Evolutionary conservation across 1,140 invertebrate genomes (phyloP), one percentile per base, ranked within the genome.

Genomic region (Telenomus remus): DNA sequence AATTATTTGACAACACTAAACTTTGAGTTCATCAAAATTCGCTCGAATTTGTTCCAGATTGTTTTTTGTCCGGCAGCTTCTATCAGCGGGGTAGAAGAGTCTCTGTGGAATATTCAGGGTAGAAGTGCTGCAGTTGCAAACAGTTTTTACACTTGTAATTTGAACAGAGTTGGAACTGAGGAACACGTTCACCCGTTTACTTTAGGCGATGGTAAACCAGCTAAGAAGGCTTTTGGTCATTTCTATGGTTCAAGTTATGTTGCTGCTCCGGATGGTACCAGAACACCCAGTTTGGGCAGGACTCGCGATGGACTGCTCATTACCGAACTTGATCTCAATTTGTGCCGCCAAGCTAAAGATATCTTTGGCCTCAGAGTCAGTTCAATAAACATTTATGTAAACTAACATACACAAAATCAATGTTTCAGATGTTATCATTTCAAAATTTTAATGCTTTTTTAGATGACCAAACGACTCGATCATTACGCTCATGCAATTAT

Each of bases 21-120:
- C n/a, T n/a, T n/a, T n/a, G n/a, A n/a, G n/a, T n/a, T n/a, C n/a
- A n/a, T n/a, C n/a, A n/a, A n/a, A n/a, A n/a, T n/a, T n/a, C n/a
- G n/a, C n/a, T n/a, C n/a, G n/a, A n/a, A 39, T 11, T 44, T 7
- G 76, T 77, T 76, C 5, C 47, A 88, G 90, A 98, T 99, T 63
- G 97, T 99, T 0, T 99, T 99, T 84, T 99, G 99, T 89, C 98
- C 98, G 13, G 98, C 96, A 5, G 98, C 98, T n/a, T 99, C 98
- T 10, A 93, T 91, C 10, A 89, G 90, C 1, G 89, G 88, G 42
- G 90, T 92, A 37, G 98, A 97, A 89, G 98, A 99, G 88, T 96
- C 97, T 0, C 85, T 99, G 47, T 99, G 98, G 98, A 90, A 92
- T 13, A 94, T 99, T 65, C 98, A 99, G 90, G 98, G 98, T 0